These are phyloP conservation scores for Nannospalax galili DNA, from an alignment of 2,113 vertebrate genomes.

Conservation along the genomic window DNA sequence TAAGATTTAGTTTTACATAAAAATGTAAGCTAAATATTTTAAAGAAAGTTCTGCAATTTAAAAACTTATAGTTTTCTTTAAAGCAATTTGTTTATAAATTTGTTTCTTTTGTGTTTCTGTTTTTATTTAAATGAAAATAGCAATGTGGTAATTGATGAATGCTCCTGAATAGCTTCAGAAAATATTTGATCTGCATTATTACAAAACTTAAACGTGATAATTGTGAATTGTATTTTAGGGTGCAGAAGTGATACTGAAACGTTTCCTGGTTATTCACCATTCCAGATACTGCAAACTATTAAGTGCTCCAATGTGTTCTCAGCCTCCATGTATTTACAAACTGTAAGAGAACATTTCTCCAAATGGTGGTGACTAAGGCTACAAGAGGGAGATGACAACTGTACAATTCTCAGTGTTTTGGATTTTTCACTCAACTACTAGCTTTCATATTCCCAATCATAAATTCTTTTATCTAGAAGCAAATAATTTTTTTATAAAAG, in stretches of 20 bases:
- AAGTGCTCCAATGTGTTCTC: slow-evolving; percentile 6
- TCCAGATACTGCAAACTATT: background rate
- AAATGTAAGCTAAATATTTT: background rate
- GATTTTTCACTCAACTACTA: slow-evolving; percentile 29
- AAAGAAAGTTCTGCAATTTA: slow-evolving; percentile 9
- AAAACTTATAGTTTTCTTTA: slow-evolving; percentile 16
- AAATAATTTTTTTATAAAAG: background rate
- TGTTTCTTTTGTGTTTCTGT: background rate
- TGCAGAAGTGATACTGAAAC: slow-evolving; percentile 34
- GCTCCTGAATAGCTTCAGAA: background rate
- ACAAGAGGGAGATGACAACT: background rate
- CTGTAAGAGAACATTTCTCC: slow-evolving; percentile 31
- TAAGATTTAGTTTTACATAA: background rate
- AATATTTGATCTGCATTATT: slow-evolving; percentile 50
- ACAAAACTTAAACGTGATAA: slow-evolving; percentile 36
- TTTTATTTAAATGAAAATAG: slow-evolving; percentile 13
- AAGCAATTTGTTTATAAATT: slow-evolving; percentile 15
- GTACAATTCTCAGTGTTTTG: slow-evolving; percentile 29
- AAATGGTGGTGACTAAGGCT: background rate
- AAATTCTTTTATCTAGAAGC: slow-evolving; percentile 27
- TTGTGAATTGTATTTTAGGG: slow-evolving; percentile 40
- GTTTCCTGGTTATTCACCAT: background rate
- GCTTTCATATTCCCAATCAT: background rate
- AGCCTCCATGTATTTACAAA: slow-evolving; percentile 56
- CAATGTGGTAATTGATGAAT: slow-evolving; percentile 6